Percentiles rank a stretch among this genome's conserved stretches.
These are phyloP conservation scores for Brachyalestes nurse DNA, from an alignment of 2,797 vertebrate species.

Conservation along the genomic window DNA sequence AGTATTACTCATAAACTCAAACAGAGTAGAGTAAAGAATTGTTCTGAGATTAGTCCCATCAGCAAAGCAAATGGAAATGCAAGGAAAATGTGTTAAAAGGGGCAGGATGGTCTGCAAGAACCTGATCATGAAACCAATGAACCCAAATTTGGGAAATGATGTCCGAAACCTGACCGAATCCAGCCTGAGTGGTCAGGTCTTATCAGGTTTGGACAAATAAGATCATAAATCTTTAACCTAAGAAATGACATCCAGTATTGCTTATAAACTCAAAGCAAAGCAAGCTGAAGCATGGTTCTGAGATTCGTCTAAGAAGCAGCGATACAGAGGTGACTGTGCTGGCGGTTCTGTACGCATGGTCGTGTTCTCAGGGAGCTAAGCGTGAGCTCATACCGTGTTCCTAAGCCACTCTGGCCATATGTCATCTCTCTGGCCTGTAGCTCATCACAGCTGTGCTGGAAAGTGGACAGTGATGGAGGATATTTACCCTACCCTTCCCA, in stretches of 20 bases:
- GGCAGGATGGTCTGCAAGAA: too few relatives aligned
- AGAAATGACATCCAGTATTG: too few relatives aligned
- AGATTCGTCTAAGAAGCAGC: neutral
- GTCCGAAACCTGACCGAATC: too few relatives aligned
- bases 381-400: conserved; percentile 1
- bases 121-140: too few relatives aligned
- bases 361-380: neutral
- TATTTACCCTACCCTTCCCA: conserved; percentile 1
- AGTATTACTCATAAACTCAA: neutral
- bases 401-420: conserved; percentile 25
- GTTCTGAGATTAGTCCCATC: neutral
- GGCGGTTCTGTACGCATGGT: neutral
- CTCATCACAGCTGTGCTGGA: conserved; percentile 38
- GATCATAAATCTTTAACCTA: too few relatives aligned
- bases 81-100: too few relatives aligned
- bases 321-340: neutral
- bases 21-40: neutral
- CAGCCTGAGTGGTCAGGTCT: too few relatives aligned
- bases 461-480: conserved; percentile 33
- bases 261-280: too few relatives aligned
- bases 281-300: too few relatives aligned
- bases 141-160: too few relatives aligned
- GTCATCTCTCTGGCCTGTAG: conserved; percentile 40
- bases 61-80: too few relatives aligned
- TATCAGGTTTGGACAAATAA: too few relatives aligned